phyloP scores from a whole-genome alignment of 2,888 invertebrate species.

The Mellilla xanthometata region DNA sequence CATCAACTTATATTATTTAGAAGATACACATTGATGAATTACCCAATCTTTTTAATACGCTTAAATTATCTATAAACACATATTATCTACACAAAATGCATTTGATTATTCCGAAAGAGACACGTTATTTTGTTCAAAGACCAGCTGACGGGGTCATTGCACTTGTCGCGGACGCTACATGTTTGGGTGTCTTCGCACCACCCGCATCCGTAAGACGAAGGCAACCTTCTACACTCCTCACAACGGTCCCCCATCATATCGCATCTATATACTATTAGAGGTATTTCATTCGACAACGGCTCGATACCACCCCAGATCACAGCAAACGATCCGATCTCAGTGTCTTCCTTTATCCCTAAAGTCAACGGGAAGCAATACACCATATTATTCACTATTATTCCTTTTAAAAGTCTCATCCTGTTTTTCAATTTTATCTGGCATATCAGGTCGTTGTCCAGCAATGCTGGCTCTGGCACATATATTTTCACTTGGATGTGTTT shows the following conservation, averaged over 20 bases:
- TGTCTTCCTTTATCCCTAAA: conserved; percentile 21
- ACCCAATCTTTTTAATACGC: too few relatives aligned
- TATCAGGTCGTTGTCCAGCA: conserved; percentile 41
- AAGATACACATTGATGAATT: too few relatives aligned
- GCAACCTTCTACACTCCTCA: background rate
- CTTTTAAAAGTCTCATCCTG: conserved; percentile 38
- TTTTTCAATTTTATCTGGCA: conserved; percentile 23
- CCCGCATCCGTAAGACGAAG: background rate
- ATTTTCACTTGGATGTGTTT: conserved; percentile 42
- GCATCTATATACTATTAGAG: conserved; percentile 41
- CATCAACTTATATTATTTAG: too few relatives aligned
- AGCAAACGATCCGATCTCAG: conserved; percentile 20
- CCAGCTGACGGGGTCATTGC: conserved; percentile 1
- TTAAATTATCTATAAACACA: too few relatives aligned
- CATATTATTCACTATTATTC: conserved; percentile 36
- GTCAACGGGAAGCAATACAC: conserved; percentile 43
- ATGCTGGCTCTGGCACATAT: conserved; percentile 39
- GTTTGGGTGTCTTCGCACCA: background rate
- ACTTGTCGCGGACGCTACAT: background rate
- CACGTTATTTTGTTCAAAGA: background rate
- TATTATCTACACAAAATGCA: too few relatives aligned
- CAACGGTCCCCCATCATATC: background rate
- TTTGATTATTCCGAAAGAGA: background rate
- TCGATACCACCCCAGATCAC: conserved; percentile 37
- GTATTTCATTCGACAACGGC: conserved; percentile 43